Evolutionary conservation across 2,797 vertebrate species (phyloP).

Genomic region (Cheirogaleus major): DNA sequence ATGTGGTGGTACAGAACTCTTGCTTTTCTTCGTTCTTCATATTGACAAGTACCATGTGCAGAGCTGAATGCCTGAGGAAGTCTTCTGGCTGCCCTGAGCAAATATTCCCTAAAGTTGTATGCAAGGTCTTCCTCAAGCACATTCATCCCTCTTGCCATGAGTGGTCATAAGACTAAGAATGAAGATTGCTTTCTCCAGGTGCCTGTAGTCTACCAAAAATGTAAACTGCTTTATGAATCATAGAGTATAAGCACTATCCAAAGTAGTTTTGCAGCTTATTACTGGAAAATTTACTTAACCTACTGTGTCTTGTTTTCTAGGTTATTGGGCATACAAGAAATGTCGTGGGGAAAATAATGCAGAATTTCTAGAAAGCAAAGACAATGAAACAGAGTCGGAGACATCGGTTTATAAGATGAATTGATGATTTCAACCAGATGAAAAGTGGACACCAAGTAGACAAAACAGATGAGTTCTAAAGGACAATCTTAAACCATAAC

Average conservation of each 20-base stretch:
- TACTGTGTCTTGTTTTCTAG: conserved; percentile 75
- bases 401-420: conserved; percentile 71
- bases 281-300: background rate
- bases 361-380: conserved; percentile 61
- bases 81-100: background rate
- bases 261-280: background rate
- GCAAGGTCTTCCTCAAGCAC: background rate
- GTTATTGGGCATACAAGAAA: conserved; percentile 83
- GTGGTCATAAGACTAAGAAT: background rate
- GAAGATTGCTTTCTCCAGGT: background rate
- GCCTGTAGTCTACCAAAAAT: background rate
- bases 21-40: background rate
- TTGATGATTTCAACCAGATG: conserved; percentile 81
- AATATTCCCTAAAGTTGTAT: accelerated
- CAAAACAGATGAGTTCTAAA: conserved; percentile 29
- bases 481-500: conserved; percentile 14
- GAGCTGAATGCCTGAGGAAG: background rate
- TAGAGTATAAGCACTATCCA: background rate
- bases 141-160: background rate
- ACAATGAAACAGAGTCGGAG: background rate
- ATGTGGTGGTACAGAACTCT: background rate
- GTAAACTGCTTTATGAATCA: background rate
- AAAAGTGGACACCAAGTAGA: conserved; percentile 46
- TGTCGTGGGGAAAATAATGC: conserved; percentile 47
- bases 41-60: background rate